Base-by-base conservation (phyloP, 2,888 invertebrate genomes). In the Latrodectus elegans region DNA sequence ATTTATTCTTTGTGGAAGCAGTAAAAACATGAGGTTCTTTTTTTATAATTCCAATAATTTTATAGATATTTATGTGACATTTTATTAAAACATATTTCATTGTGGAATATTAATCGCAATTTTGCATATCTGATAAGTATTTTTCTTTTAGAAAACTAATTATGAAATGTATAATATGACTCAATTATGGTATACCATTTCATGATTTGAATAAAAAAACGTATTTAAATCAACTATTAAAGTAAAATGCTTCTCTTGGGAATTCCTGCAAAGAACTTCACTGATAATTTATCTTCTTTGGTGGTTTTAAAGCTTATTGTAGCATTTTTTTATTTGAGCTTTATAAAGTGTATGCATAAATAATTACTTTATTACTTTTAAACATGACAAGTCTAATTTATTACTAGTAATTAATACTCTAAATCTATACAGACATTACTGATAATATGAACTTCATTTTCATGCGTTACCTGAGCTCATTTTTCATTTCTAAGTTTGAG, bases 341-440 rank as follows among this genome's bases (percentile, higher is more conserved):
- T 82, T 82, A 82, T 75, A 53, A 70, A 26, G 53, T 74, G 38
- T 11, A 65, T 22, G 68, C 73, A 73, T 75, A 82, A 82, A 70
- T 70, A 82, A 82, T 82, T 52, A 70, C 82, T 82, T 75, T 75
- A 75, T 75, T 82, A 82, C 75, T 80, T 82, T 82, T 75, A 74
- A 53, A 14, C 53, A 55, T 60, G 53, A 26, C 65, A 49, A 17
- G 14, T 12, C 26, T 38, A 82, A 82, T 82, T 75, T 75, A 82
- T 82, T 60, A 53, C 51, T 38, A 67, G 75, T 75, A 82, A 82
- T 82, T 82, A 82, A 82, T 82, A 75, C 60, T 26, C 55, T 55
- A 70, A 75, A 82, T 75, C 75, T 51, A 67, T 38, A 68, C 82
- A 53, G 38, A 55, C 75, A 68, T 70, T 82, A 82, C 74, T 68